These are phyloP conservation scores for Trachelus stipa DNA, from an alignment of 2,888 invertebrate genomes.

Conservation along the genomic window DNA sequence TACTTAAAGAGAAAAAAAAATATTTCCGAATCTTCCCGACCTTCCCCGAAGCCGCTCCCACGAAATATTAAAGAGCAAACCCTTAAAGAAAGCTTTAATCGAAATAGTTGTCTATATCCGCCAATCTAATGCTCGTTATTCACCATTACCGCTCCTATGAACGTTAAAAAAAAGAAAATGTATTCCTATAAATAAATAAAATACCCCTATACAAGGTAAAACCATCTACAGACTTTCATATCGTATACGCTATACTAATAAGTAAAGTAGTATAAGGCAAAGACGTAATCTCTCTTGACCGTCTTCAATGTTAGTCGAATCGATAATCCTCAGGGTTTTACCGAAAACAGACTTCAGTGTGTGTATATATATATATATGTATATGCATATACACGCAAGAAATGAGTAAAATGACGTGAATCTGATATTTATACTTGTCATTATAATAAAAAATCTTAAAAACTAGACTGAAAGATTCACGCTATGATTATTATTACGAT, in stretches of 20 bases:
- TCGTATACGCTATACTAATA: background rate
- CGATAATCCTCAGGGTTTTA: background rate
- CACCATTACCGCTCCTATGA: too few relatives aligned
- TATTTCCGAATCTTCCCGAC: background rate
- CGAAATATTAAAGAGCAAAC: background rate
- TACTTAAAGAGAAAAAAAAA: background rate
- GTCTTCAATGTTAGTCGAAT: background rate
- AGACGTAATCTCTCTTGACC: background rate
- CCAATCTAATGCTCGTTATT: background rate
- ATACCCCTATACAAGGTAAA: background rate
- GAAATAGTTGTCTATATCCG: background rate
- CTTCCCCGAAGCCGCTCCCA: background rate
- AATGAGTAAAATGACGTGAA: background rate
- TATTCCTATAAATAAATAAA: background rate
- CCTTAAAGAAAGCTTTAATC: background rate
- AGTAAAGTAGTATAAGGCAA: background rate
- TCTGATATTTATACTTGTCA: background rate
- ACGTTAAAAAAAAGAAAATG: background rate
- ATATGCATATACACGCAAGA: background rate
- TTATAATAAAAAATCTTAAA: background rate
- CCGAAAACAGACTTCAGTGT: background rate
- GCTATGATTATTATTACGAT: conserved; percentile 7
- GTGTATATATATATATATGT: background rate
- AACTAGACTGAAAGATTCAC: background rate
- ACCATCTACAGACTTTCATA: background rate